phyloP scores from a whole-genome alignment of 2,113 vertebrate species.

The Physeter macrocephalus region DNA sequence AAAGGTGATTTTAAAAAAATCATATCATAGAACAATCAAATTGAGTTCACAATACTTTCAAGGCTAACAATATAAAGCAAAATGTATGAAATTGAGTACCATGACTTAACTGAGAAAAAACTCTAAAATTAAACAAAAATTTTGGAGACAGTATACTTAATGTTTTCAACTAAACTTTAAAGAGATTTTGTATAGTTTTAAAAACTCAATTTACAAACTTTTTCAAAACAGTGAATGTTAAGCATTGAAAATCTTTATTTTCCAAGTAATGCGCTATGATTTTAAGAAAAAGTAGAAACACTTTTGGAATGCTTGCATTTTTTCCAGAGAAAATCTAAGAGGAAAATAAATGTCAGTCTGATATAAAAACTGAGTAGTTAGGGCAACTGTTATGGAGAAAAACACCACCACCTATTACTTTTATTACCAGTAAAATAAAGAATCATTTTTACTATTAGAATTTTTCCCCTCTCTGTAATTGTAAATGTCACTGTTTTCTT shows the following conservation, averaged over 20 bases:
- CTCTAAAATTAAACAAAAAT: neutral
- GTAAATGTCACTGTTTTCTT: neutral
- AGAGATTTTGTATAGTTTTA: slow-evolving; percentile 6
- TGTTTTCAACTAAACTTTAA: neutral
- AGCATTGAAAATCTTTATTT: slow-evolving; percentile 37
- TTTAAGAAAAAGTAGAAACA: slow-evolving; percentile 25
- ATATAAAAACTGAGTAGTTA: slow-evolving; percentile 44
- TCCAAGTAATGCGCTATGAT: neutral
- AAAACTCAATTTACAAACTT: neutral
- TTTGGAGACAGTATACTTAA: neutral
- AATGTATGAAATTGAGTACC: neutral
- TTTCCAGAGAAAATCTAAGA: slow-evolving; percentile 42
- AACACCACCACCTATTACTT: slow-evolving; percentile 46
- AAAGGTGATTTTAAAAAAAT: neutral
- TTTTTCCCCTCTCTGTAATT: neutral
- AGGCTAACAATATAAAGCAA: neutral
- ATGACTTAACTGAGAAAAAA: neutral
- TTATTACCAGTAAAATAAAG: slow-evolving; percentile 40
- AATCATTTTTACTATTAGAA: slow-evolving; percentile 25
- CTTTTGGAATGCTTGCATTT: slow-evolving; percentile 26
- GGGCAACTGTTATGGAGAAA: slow-evolving; percentile 14
- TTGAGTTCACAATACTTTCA: neutral
- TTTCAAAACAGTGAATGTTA: neutral
- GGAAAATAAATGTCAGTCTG: slow-evolving; percentile 53
- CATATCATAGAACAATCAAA: neutral